A percentile compares a stretch with the other conserved stretches of the same genome.
Conservation (phyloP, 2,888 invertebrate genomes). For the Ramazzottius varieornatus region DNA sequence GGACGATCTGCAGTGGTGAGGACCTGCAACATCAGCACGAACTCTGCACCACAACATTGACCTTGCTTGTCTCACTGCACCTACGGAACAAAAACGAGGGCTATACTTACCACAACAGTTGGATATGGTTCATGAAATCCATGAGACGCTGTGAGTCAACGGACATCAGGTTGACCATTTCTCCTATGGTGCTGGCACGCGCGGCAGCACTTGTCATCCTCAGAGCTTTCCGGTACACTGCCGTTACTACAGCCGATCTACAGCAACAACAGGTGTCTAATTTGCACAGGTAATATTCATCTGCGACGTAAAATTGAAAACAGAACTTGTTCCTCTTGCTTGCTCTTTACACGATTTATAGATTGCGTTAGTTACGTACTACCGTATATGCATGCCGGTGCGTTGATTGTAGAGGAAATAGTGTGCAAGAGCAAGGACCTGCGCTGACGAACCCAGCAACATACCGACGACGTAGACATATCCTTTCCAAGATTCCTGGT, state of each 20-base stretch:
- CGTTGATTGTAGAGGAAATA: neutral
- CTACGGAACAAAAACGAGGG: no score
- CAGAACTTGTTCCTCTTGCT: no score
- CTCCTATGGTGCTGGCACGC: constrained; percentile 11
- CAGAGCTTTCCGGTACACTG: constrained; percentile 8
- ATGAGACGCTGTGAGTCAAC: constrained; percentile 16
- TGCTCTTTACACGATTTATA: no score
- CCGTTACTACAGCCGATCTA: neutral
- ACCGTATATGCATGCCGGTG: neutral
- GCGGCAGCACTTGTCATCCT: constrained; percentile 18
- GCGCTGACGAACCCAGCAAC: neutral
- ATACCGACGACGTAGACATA: neutral
- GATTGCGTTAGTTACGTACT: no score
- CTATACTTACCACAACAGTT: no score
- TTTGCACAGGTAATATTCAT: no score
- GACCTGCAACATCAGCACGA: no score
- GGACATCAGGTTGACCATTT: constrained; percentile 4
- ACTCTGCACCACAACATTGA: no score
- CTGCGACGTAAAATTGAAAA: no score
- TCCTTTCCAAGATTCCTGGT: neutral
- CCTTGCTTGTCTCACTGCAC: no score
- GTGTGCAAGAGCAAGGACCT: neutral
- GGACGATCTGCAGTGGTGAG: constrained; percentile 1
- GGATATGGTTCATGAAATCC: no score
- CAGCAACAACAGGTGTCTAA: no score